phyloP scores from a whole-genome alignment of 2,888 invertebrate genomes.

The Podabrus alpinus region DNA sequence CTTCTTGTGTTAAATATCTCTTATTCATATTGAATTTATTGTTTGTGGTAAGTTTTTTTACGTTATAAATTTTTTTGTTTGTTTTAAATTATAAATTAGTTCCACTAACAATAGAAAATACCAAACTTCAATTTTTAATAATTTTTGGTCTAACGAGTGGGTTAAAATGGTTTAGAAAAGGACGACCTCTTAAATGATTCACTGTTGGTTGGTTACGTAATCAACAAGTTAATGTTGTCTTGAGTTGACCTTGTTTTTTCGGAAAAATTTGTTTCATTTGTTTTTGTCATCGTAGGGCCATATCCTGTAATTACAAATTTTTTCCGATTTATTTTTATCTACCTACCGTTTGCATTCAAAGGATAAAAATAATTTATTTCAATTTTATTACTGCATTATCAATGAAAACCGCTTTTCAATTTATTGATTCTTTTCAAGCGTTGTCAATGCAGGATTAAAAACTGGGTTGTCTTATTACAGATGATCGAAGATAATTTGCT shows the following conservation, averaged over 20 bases:
- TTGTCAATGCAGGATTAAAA: neutral
- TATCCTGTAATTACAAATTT: neutral
- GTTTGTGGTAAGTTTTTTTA: slow-evolving; percentile 66
- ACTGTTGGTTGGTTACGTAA: neutral
- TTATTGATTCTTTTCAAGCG: neutral
- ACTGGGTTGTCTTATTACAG: neutral
- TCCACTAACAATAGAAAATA: neutral
- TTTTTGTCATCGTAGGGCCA: neutral
- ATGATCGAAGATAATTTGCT: neutral
- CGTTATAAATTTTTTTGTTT: neutral
- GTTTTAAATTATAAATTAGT: neutral
- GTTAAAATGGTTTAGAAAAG: neutral
- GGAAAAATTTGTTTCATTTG: neutral
- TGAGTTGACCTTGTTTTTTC: neutral
- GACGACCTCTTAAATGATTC: neutral
- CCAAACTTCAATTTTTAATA: neutral
- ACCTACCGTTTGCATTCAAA: no score
- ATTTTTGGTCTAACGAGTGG: neutral
- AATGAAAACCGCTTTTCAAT: neutral
- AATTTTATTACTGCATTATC: neutral
- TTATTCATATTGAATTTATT: slow-evolving; percentile 53
- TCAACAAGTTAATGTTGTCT: neutral
- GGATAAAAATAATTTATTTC: neutral
- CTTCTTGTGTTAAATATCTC: slow-evolving; percentile 34
- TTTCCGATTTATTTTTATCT: neutral